phyloP scores from a whole-genome alignment of 2,888 invertebrate genomes.

The Brassicogethes aeneus region DNA sequence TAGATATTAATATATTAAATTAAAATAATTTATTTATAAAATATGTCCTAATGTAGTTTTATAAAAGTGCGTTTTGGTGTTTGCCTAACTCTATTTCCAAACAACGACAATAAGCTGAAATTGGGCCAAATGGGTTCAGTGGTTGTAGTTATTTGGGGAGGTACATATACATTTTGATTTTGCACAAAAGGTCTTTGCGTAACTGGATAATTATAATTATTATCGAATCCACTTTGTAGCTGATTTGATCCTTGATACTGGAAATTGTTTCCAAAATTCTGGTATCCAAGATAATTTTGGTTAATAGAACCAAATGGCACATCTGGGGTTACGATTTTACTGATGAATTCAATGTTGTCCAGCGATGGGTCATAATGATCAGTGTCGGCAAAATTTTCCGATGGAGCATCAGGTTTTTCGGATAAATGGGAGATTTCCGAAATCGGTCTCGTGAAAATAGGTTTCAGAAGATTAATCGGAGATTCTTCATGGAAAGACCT shows the following conservation, averaged over 20 bases:
- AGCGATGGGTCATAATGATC: too few species aligned
- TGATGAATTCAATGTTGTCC: not conserved
- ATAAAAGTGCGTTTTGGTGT: not conserved
- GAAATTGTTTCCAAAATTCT: not conserved
- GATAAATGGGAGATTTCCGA: not conserved
- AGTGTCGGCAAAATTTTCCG: not conserved
- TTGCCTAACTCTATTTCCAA: not conserved
- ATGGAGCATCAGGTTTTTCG: not conserved
- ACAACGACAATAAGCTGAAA: not conserved
- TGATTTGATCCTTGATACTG: not conserved
- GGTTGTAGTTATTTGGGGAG: not conserved
- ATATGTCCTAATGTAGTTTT: too few species aligned
- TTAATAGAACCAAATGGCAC: too few species aligned
- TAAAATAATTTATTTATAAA: too few species aligned
- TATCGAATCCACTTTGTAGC: not conserved
- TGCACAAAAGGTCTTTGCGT: not conserved
- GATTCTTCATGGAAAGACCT: constrained; percentile 11
- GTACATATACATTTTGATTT: not conserved
- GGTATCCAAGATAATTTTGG: not conserved
- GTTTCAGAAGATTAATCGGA: not conserved
- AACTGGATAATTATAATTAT: not conserved
- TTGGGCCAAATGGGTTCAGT: not conserved
- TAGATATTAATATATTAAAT: too few species aligned
- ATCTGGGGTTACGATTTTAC: not conserved
- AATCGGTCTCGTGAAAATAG: not conserved